These are phyloP conservation scores for Drosophila murphyi DNA, from an alignment of 1,140 invertebrate genomes.

Conservation along the genomic window DNA sequence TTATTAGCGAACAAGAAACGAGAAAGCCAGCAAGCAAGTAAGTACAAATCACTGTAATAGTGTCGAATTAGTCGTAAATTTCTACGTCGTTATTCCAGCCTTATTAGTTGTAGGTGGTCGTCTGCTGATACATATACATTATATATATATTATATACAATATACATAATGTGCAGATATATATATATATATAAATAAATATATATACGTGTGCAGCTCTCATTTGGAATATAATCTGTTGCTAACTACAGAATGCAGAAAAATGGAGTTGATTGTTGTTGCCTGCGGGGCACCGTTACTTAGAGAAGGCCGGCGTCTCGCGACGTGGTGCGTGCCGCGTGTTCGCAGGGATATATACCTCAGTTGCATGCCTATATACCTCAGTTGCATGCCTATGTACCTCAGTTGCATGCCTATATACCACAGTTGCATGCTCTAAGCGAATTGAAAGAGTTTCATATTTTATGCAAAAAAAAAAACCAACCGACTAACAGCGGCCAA, in stretches of 20 bases:
- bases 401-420: not conserved
- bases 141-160: constrained; percentile 16
- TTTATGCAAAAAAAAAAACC: not conserved
- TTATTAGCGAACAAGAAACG: constrained; percentile 23
- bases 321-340: constrained; percentile 40
- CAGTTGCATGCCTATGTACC: not conserved
- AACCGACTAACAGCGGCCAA: not conserved
- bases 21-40: constrained; percentile 25
- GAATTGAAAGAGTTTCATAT: not conserved
- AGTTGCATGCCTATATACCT: not conserved
- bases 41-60: constrained; percentile 22
- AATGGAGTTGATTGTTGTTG: constrained; percentile 3
- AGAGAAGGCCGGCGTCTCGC: constrained; percentile 32
- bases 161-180: not conserved
- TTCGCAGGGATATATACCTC: not conserved
- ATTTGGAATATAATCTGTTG: not conserved
- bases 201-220: constrained; percentile 20
- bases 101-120: constrained; percentile 8
- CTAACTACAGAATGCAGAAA: not conserved
- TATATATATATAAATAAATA: constrained; percentile 11
- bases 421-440: not conserved
- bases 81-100: constrained; percentile 7
- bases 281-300: not conserved
- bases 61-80: not conserved
- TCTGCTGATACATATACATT: constrained; percentile 32